phyloP scores from a whole-genome alignment of 2,797 vertebrate genomes.

The Helarctos malayanus region DNA sequence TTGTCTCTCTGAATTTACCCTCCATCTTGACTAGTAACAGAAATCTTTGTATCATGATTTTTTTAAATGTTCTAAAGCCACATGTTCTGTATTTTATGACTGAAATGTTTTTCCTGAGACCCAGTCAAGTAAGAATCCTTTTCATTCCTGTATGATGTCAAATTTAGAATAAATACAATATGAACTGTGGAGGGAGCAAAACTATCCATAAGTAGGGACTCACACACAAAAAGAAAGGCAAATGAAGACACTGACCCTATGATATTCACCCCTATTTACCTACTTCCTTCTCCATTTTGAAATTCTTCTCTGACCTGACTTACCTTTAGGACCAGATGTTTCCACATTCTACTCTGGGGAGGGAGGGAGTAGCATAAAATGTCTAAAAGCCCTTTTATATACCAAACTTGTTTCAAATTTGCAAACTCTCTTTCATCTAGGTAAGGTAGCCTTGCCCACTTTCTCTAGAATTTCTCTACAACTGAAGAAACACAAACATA shows the following conservation, averaged over 20 bases:
- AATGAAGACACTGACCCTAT: background rate
- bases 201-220: background rate
- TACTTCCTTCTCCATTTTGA: background rate
- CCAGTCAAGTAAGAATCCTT: background rate
- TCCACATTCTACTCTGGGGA: background rate
- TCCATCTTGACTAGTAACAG: background rate
- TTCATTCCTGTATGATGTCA: background rate
- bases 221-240: background rate
- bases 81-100: background rate
- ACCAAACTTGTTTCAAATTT: background rate
- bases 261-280: background rate
- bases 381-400: background rate
- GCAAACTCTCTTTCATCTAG: background rate
- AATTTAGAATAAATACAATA: slow-evolving; percentile 29
- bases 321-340: background rate
- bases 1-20: background rate
- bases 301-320: background rate
- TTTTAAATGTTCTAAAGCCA: background rate
- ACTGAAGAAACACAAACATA: background rate
- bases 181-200: background rate
- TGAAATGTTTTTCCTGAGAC: slow-evolving; percentile 29
- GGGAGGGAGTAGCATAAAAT: background rate
- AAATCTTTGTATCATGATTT: background rate
- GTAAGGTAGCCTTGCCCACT: background rate
- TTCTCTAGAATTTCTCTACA: slow-evolving; percentile 42